A percentile compares a stretch with the other conserved stretches of the same genome.
These are phyloP conservation scores for Erinaceus europaeus DNA, from an alignment of 2,113 vertebrate species.

Conservation along the genomic window DNA sequence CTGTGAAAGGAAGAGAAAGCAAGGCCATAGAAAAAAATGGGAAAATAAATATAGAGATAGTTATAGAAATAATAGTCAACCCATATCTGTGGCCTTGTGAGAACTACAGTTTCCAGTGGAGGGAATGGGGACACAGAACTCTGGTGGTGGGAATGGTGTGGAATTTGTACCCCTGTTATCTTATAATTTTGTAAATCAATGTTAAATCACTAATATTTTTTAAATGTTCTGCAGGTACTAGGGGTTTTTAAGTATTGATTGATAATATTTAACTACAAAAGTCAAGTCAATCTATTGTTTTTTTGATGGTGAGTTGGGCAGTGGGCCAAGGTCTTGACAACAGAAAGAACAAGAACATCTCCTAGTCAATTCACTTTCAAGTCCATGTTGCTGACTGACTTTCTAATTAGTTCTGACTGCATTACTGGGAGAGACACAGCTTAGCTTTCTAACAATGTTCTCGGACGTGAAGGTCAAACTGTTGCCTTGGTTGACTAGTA, in stretches of 20 bases:
- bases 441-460: not conserved
- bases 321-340: not conserved
- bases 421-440: not conserved
- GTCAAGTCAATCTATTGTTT: not conserved
- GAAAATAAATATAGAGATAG: too few species aligned
- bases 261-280: slow-evolving; percentile 9
- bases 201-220: too few species aligned
- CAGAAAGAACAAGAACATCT: not conserved
- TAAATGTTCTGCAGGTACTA: not conserved
- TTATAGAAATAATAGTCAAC: too few species aligned
- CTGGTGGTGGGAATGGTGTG: too few species aligned
- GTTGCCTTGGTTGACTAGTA: not conserved
- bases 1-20: too few species aligned
- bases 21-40: too few species aligned
- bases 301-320: not conserved
- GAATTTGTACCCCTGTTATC: too few species aligned
- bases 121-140: too few species aligned
- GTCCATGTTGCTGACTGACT: not conserved
- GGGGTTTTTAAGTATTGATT: not conserved
- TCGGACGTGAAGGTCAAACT: not conserved
- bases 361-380: not conserved
- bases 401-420: slow-evolving; percentile 17
- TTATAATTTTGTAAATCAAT: too few species aligned
- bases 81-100: too few species aligned
- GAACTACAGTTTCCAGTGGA: too few species aligned